These are phyloP conservation scores for Lathamus discolor DNA, from an alignment of 2,113 vertebrate genomes.

Conservation along the genomic window DNA sequence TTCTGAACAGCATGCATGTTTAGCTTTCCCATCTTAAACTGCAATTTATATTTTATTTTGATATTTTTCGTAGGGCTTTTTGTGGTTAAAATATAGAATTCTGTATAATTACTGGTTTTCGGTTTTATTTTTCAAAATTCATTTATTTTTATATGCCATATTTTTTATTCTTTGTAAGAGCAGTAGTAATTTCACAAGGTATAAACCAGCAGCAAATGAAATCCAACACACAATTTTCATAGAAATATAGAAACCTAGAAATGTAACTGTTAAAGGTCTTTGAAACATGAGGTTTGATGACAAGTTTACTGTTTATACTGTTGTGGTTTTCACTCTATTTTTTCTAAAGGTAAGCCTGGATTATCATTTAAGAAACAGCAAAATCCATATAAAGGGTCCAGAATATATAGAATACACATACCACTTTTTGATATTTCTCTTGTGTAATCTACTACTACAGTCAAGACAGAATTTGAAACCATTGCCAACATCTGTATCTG, in stretches of 20 bases:
- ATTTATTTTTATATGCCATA: not conserved
- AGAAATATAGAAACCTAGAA: not conserved
- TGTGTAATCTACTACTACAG: rapidly evolving
- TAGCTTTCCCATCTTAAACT: not conserved
- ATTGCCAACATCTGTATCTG: not conserved
- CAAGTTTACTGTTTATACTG: not conserved
- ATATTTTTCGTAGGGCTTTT: not conserved
- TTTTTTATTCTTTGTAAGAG: not conserved
- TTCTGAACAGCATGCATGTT: not conserved
- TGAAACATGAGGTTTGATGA: not conserved
- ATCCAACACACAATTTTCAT: not conserved
- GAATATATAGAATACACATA: not conserved
- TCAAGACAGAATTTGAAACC: not conserved
- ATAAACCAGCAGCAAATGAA: not conserved
- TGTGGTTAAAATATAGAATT: not conserved
- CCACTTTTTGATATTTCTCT: not conserved
- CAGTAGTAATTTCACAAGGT: not conserved
- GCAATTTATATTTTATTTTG: not conserved
- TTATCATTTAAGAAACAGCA: not conserved
- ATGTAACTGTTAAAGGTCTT: not conserved
- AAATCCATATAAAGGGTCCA: not conserved
- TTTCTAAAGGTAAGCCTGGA: not conserved
- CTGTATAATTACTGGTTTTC: rapidly evolving
- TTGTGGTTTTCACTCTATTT: rapidly evolving
- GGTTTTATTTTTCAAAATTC: not conserved